phyloP scores from a whole-genome alignment of 2,888 invertebrate genomes.

The Cephus nigrinus region DNA sequence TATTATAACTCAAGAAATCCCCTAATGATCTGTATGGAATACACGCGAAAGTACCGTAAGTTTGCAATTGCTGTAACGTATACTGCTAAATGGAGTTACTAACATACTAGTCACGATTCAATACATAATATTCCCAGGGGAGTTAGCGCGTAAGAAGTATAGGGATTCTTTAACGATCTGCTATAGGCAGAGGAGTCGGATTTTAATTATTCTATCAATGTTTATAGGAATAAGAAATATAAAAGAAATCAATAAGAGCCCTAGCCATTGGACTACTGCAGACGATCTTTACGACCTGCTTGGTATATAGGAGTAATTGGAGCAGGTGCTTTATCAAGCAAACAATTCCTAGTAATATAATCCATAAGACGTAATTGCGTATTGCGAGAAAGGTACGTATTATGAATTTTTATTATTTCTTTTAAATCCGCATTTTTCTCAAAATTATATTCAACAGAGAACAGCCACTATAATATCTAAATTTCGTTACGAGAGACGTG shows the following conservation, averaged over 20 bases:
- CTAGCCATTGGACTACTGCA: no score
- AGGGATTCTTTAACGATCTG: background rate
- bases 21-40: background rate
- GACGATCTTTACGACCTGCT: background rate
- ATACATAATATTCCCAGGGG: background rate
- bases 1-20: background rate
- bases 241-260: background rate
- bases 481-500: background rate
- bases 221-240: background rate
- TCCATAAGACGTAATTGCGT: background rate
- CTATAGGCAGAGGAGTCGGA: background rate
- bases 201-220: background rate
- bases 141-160: background rate
- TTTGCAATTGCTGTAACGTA: background rate
- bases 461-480: background rate
- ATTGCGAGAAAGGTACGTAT: background rate
- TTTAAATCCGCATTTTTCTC: background rate
- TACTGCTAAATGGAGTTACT: background rate
- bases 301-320: background rate
- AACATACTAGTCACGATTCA: background rate
- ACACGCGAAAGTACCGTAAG: background rate
- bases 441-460: background rate
- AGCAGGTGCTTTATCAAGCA: background rate
- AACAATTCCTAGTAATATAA: background rate
- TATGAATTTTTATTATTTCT: background rate